Percentiles rank a stretch among this genome's conserved stretches.
Evolutionary conservation across 2,888 invertebrate species (phyloP).

Genomic region (Acheta domesticus): DNA sequence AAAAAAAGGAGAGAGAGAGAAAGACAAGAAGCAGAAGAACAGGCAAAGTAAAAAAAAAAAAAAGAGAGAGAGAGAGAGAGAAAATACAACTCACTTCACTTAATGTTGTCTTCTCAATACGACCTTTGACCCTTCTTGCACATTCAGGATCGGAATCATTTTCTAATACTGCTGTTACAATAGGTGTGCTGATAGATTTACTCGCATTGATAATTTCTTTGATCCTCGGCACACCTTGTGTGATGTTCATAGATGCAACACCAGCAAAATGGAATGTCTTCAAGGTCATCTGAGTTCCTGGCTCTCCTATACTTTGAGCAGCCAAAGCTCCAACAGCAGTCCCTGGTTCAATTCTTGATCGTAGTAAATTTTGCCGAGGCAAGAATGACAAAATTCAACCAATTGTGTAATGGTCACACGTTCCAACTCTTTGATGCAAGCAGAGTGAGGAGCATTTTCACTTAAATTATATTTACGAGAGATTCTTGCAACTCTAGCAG

Average conservation of each 20-base stretch:
- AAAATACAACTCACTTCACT: slow-evolving; percentile 65
- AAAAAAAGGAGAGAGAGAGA: no score
- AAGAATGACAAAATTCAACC: slow-evolving; percentile 72
- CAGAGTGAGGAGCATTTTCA: slow-evolving; percentile 35
- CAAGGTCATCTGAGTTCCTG: slow-evolving; percentile 98
- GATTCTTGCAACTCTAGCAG: slow-evolving; percentile 26
- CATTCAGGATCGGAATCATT: slow-evolving; percentile 75
- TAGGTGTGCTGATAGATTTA: slow-evolving; percentile 90
- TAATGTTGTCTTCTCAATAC: slow-evolving; percentile 91
- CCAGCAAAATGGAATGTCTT: slow-evolving; percentile 99
- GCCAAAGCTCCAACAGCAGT: slow-evolving; percentile 98
- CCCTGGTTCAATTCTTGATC: slow-evolving; percentile 86
- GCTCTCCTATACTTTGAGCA: slow-evolving; percentile 98
- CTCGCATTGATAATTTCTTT: slow-evolving; percentile 99
- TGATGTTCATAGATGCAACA: slow-evolving; percentile 99
- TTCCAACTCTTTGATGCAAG: slow-evolving; percentile 48
- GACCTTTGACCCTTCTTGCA: slow-evolving; percentile 87
- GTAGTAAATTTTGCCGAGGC: slow-evolving; percentile 85
- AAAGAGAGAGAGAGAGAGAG: no score
- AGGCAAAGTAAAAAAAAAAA: no score
- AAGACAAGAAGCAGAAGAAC: no score
- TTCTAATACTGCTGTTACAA: slow-evolving; percentile 84
- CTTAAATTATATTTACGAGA: slow-evolving; percentile 32
- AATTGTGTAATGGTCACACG: slow-evolving; percentile 67
- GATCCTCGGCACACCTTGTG: slow-evolving; percentile 83